Base-by-base conservation (phyloP, 2,113 vertebrate genomes). In the Saccopteryx bilineata region DNA sequence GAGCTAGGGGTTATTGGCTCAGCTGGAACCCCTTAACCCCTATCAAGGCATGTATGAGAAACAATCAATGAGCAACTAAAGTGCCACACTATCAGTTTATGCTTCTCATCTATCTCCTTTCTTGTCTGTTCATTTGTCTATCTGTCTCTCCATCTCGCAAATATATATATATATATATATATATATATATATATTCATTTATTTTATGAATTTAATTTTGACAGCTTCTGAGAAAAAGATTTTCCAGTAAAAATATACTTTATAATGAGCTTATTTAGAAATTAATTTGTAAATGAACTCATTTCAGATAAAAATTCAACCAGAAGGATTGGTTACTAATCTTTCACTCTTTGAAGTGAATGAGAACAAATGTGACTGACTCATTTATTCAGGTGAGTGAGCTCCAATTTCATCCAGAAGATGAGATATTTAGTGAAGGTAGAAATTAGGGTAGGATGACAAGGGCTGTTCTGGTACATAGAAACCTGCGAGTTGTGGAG, bases 281-380 rank as follows among this genome's bases (percentile, higher is more conserved):
- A 52, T 75, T 75, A 65, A 31, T 69, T 95, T 87, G 21, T 21
- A 66, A 96, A 60, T 69, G 66, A 90, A 78, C 19, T 88, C 18
- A 81, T 75, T 91, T 86, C 8, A 72, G 21, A 52, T 84, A 66
- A 48, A 90, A 84, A 71, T n/a, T 85, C 4, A 75, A 61, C 26
- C 72, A 24, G 9, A 75, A 87, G 39, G 1, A 28, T 54, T 84
- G 0, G 0, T 24, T 31, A 71, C 54, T 86, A 80, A 58, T 76
- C 7, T 66, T 82, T 19, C 26, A 58, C n/a, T 3, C 26, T 58
- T 46, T 87, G 81, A 66, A 50, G 23, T 76, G 5, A 69, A 28
- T 66, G 46, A 28, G 1, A 90, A 88, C 82, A 24, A 66, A 31
- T 83, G n/a, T 52, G 23, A 39, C 66, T 72, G 23, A 39, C 66